Percentiles rank a stretch among this genome's conserved stretches.
Conservation (phyloP, 2,888 invertebrate species). For the Macrophya annulata region DNA sequence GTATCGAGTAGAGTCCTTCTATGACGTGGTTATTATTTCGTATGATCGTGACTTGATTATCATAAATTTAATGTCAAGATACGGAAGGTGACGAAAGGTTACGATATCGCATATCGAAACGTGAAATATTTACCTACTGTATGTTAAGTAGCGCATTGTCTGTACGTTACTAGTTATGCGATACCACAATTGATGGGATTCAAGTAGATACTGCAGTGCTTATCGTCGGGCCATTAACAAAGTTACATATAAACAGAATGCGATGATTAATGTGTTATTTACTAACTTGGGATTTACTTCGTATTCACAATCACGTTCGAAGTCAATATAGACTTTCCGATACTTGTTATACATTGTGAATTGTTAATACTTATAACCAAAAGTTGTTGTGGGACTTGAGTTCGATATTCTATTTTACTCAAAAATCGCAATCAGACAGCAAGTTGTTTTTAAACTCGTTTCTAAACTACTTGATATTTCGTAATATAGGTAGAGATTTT, state of each 20-base stretch:
- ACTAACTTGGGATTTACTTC: not conserved
- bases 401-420: not conserved
- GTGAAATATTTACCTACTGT: constrained; percentile 3
- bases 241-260: not conserved
- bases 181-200: not conserved
- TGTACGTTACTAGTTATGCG: not conserved
- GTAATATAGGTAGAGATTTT: not conserved
- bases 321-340: not conserved
- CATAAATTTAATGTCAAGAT: constrained; percentile 13
- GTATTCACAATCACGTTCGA: not conserved
- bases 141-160: constrained; percentile 6
- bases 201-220: not conserved
- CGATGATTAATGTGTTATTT: not conserved
- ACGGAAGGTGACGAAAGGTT: constrained; percentile 17
- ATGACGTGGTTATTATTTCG: not conserved
- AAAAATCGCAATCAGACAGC: not conserved
- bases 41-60: not conserved
- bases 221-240: not conserved
- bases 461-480: not conserved
- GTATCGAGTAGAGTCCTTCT: not conserved
- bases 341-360: not conserved
- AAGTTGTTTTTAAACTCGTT: not conserved
- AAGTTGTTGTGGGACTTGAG: not conserved
- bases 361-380: not conserved
- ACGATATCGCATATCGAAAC: not conserved